Base-by-base conservation (phyloP, 2,888 invertebrate genomes). In the Mesorhabditis spiculigera region DNA sequence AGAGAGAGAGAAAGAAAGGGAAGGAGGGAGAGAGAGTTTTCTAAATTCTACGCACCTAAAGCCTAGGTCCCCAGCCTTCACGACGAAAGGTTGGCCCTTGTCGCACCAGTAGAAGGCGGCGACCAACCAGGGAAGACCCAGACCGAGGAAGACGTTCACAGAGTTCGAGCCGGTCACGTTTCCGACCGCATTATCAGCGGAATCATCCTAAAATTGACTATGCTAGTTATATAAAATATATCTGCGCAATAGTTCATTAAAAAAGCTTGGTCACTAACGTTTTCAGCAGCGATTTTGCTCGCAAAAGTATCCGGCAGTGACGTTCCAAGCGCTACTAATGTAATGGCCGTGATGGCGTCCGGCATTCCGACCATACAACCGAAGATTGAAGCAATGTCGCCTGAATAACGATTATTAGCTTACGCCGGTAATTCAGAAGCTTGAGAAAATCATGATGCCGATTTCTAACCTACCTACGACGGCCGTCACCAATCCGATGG, bases 101-200 rank as follows among this genome's bases (percentile, higher is more conserved):
- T 84, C 67, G 10, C 83, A 80, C 82, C 88, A 88, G 80, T 89
- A 90, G 66, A 89, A 86, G 62, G 90, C 86, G 43, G 90, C 90
- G 44, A 90, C 87, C 42, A 90, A 78, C 90, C 90, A 90, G 0
- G 90, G 90, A 65, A 90, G 84, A 8, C 90, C 80, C 10, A 90
- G 87, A 61, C 90, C 90, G 58, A 90, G 87, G 83, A 90, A 90
- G 6, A 90, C 90, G 81, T 90, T 90, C 43, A 90, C 90, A 5
- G 90, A 89, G 80, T 90, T 90, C 77, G 89, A 89, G 63, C 90
- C 90, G 44, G 90, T 90, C n/a, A 90, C 88, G 79, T 90, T 90
- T 41, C 90, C 90, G 44, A 90, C 87, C 3, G 90, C 90, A 78
- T 89, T 90, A 82, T 90, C 90, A 2, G 90, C 90, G 67, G 87